Conservation (phyloP, 2,888 invertebrate genomes). For the Diaperis boleti region DNA sequence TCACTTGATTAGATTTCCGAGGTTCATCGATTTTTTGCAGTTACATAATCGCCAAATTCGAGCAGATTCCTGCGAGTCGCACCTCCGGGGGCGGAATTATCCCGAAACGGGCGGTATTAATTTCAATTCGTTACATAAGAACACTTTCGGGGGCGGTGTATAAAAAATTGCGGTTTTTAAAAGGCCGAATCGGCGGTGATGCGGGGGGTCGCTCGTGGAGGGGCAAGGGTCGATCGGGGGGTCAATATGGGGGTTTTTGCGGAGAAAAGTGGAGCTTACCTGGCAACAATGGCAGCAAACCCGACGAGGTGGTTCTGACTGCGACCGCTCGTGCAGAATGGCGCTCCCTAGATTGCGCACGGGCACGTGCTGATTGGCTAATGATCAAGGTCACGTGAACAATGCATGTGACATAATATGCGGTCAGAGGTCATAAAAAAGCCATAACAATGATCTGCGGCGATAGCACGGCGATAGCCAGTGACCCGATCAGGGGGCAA, state of each 20-base stretch:
- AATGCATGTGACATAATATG: too few relatives aligned
- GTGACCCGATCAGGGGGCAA: too few relatives aligned
- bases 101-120: too few relatives aligned
- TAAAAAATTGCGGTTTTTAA: background rate
- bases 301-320: slow-evolving; percentile 21
- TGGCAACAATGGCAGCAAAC: slow-evolving; percentile 33
- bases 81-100: too few relatives aligned
- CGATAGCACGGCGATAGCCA: too few relatives aligned
- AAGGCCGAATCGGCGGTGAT: too few relatives aligned
- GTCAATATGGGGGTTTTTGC: background rate
- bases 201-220: too few relatives aligned
- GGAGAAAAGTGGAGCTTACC: slow-evolving; percentile 21
- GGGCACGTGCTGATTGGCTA: slow-evolving; percentile 19
- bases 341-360: slow-evolving; percentile 33
- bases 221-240: background rate
- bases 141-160: background rate
- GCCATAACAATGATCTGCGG: too few relatives aligned
- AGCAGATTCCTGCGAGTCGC: background rate
- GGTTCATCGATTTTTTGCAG: slow-evolving; percentile 11
- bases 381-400: slow-evolving; percentile 29
- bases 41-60: slow-evolving; percentile 24
- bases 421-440: too few relatives aligned
- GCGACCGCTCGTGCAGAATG: slow-evolving; percentile 9
- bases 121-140: slow-evolving; percentile 30
- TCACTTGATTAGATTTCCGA: slow-evolving; percentile 23